Conservation (phyloP, 2,797 vertebrate genomes). For the Smutsia gigantea region DNA sequence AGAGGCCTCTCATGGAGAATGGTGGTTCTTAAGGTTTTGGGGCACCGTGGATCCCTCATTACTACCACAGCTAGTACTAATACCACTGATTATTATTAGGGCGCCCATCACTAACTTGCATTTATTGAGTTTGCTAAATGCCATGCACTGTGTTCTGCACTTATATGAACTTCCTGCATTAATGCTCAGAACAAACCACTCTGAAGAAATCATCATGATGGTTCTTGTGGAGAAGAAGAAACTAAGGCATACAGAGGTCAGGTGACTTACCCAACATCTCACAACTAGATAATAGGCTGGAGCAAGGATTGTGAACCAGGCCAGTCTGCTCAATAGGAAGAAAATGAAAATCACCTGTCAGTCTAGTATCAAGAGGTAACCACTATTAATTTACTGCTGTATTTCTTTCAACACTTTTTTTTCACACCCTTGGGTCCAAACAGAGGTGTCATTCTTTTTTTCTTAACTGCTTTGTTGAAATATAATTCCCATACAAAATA, state of each 20-base stretch:
- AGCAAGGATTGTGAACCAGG: background rate
- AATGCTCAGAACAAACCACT: background rate
- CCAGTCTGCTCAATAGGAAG: background rate
- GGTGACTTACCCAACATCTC: background rate
- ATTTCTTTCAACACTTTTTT: background rate
- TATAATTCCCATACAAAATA: background rate
- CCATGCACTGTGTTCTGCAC: background rate
- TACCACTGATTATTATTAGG: background rate
- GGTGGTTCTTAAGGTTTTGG: background rate
- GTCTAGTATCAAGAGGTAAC: background rate
- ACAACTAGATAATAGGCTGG: background rate
- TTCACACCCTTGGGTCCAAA: slow-evolving; percentile 5
- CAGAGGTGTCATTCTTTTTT: background rate
- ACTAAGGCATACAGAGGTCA: background rate
- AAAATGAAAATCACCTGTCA: slow-evolving; percentile 17
- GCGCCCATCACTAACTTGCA: background rate
- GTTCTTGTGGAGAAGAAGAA: slow-evolving; percentile 7
- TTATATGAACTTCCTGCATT: background rate
- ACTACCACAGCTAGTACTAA: too few species aligned
- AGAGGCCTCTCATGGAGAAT: background rate
- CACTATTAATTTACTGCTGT: background rate
- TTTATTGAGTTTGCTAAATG: background rate
- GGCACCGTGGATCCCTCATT: background rate
- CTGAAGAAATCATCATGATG: background rate
- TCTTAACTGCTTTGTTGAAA: background rate